Percentiles rank a stretch among this genome's conserved stretches.
Conservation (phyloP, 2,888 invertebrate genomes). For the Gryllus longicercus region DNA sequence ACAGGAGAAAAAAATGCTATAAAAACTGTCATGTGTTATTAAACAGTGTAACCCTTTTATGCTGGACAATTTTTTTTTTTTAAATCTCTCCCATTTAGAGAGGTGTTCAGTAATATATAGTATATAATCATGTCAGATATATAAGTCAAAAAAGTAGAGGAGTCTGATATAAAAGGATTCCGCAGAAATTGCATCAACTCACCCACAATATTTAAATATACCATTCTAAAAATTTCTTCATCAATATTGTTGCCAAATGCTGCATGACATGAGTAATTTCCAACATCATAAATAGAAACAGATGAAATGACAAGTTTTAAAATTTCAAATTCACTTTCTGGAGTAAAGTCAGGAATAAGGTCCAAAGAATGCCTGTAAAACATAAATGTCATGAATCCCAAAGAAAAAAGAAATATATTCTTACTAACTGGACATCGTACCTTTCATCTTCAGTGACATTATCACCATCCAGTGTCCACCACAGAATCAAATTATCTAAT, state of each 20-base stretch:
- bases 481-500: constrained; percentile 50
- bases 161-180: background rate
- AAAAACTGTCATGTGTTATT: constrained; percentile 39
- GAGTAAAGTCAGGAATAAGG: background rate
- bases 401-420: background rate
- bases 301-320: constrained; percentile 53
- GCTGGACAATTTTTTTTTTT: too few species aligned
- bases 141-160: too few species aligned
- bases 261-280: constrained; percentile 59
- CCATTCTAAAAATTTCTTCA: constrained; percentile 41
- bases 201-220: constrained; percentile 46
- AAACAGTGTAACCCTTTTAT: constrained; percentile 22
- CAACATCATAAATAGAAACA: constrained; percentile 56
- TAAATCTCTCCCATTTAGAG: too few species aligned
- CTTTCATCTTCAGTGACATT: constrained; percentile 51
- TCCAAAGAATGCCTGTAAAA: constrained; percentile 23
- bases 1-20: background rate
- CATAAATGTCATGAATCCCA: background rate
- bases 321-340: constrained; percentile 21
- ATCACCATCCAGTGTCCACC: constrained; percentile 58
- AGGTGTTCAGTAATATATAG: too few species aligned
- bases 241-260: constrained; percentile 46
- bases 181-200: constrained; percentile 24
- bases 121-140: too few species aligned
- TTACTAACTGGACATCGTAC: constrained; percentile 21